A percentile compares a stretch with the other conserved stretches of the same genome.
phyloP scores from a whole-genome alignment of 1,140 invertebrate species.

The Agrypnia vestita region DNA sequence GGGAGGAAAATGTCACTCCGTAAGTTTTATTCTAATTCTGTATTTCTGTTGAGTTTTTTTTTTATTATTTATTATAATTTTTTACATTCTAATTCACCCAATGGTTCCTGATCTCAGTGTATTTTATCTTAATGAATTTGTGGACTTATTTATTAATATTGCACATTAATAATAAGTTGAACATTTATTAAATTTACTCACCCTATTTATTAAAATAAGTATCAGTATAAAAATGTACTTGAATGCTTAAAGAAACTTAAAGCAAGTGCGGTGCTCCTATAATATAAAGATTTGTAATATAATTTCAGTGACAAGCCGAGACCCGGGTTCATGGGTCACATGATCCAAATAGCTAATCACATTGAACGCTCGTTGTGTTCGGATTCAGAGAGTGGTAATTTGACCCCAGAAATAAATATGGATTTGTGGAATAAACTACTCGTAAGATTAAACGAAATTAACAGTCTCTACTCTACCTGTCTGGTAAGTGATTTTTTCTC shows the following conservation, averaged over 20 bases:
- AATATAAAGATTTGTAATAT: not conserved
- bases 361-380: slow-evolving; percentile 34
- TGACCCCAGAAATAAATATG: slow-evolving; percentile 35
- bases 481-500: slow-evolving; percentile 41
- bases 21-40: slow-evolving; percentile 63
- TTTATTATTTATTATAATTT: no score
- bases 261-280: not conserved
- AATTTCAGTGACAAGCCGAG: slow-evolving; percentile 59
- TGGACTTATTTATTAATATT: no score
- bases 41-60: not conserved
- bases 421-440: slow-evolving; percentile 42
- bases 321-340: slow-evolving; percentile 74
- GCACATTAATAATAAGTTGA: no score
- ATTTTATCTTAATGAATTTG: no score
- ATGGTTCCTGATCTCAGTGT: no score
- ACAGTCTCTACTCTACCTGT: slow-evolving; percentile 48
- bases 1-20: slow-evolving; percentile 73
- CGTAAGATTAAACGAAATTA: slow-evolving; percentile 50
- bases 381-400: slow-evolving; percentile 8
- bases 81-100: no score
- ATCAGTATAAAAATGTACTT: no score
- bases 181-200: no score
- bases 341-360: slow-evolving; percentile 64
- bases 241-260: no score
- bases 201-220: no score